Conservation (phyloP, 2,113 vertebrate genomes). For the Calidris pygmaea region DNA sequence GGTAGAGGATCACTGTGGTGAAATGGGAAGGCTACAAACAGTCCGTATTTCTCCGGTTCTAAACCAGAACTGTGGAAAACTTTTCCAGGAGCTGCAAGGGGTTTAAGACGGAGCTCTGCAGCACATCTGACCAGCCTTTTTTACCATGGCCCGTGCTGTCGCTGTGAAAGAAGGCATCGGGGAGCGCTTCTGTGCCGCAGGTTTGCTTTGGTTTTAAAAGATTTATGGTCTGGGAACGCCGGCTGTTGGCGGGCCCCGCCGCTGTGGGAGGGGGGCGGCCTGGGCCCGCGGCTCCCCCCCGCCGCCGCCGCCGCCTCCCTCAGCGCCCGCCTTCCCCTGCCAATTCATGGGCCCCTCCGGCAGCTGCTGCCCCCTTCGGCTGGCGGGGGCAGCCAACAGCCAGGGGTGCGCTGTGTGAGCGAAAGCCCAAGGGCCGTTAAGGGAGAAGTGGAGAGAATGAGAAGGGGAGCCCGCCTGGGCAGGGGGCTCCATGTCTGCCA, state of each 20-base stretch:
- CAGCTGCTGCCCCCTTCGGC: fast-evolving
- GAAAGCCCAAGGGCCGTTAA: fast-evolving
- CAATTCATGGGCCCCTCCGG: fast-evolving
- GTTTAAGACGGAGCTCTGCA: not conserved
- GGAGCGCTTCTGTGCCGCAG: not conserved
- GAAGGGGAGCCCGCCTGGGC: not conserved
- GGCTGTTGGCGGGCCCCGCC: fast-evolving
- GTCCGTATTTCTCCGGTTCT: not conserved
- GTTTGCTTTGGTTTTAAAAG: not conserved
- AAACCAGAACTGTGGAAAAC: not conserved
- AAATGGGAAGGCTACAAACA: not conserved
- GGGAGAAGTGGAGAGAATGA: no score
- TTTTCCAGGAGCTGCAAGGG: not conserved
- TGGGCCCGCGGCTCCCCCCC: no score
- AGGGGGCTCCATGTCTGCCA: no score
- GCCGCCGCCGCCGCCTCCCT: not conserved
- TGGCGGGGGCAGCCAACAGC: no score
- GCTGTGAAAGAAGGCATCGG: not conserved
- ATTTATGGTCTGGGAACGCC: not conserved
- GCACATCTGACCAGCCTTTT: not conserved
- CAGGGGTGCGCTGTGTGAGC: fast-evolving
- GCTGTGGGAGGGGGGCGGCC: fast-evolving
- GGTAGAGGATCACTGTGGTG: not conserved
- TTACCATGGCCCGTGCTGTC: not conserved
- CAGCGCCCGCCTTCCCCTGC: not conserved